phyloP scores from a whole-genome alignment of 2,797 vertebrate species.

The Gadopsis bispinosus region DNA sequence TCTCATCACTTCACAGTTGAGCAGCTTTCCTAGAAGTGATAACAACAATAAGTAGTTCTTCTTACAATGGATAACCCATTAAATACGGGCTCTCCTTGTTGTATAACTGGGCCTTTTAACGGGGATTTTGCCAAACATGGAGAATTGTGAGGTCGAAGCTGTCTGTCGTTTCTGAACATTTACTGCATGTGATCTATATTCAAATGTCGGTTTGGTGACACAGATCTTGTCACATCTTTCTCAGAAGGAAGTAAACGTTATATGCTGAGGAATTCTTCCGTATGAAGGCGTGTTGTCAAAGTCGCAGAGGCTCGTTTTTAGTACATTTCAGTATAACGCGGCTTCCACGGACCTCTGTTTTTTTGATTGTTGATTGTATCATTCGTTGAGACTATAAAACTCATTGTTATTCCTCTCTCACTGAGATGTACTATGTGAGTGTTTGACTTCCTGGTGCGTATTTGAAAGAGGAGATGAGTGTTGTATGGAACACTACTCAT shows the following conservation, averaged over 20 bases:
- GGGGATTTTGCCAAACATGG: background rate
- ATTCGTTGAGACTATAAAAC: background rate
- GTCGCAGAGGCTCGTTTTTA: background rate
- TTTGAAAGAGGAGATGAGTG: background rate
- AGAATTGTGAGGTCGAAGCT: background rate
- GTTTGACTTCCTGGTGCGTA: background rate
- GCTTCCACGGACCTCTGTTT: background rate
- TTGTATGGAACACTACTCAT: background rate
- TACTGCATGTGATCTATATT: background rate
- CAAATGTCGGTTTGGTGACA: background rate
- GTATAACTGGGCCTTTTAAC: background rate
- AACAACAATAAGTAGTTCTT: constrained; percentile 6
- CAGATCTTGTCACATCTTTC: constrained; percentile 4
- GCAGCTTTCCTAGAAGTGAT: constrained; percentile 57
- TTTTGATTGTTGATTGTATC: background rate
- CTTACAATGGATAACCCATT: background rate
- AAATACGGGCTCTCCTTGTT: background rate
- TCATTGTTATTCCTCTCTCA: background rate
- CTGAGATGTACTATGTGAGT: no score
- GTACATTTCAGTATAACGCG: no score
- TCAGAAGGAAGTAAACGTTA: constrained; percentile 43
- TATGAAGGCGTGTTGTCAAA: background rate
- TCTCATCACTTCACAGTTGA: constrained; percentile 37
- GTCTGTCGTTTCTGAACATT: background rate
- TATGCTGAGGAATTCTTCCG: constrained; percentile 4